Percentiles rank a stretch among this genome's conserved stretches.
phyloP scores from a whole-genome alignment of 2,797 vertebrate genomes.

The Emydoidea blandingii region DNA sequence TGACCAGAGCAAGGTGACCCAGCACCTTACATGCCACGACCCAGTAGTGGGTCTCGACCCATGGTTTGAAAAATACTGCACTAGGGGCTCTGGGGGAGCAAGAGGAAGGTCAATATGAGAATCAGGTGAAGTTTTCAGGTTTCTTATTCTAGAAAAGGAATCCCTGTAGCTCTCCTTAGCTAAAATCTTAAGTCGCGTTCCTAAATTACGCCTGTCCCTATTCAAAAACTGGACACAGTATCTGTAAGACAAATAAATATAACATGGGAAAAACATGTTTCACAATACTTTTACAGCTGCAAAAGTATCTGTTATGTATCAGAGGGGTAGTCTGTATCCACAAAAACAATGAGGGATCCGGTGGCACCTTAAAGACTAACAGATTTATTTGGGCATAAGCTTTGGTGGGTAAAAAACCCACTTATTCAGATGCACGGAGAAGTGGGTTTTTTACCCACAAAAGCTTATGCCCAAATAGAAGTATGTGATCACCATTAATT shows the following conservation, averaged over 20 bases:
- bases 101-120: background rate
- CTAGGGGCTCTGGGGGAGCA: background rate
- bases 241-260: background rate
- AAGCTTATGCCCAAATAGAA: too few relatives aligned
- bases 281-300: constrained; percentile 6
- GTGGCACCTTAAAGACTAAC: too few relatives aligned
- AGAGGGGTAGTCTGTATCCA: too few relatives aligned
- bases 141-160: background rate
- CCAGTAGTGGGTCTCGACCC: too few relatives aligned
- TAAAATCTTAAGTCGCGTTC: background rate
- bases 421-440: too few relatives aligned
- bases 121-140: background rate
- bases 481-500: background rate
- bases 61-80: too few relatives aligned
- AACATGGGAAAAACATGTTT: fast-evolving
- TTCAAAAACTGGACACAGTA: background rate
- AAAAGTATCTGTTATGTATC: background rate
- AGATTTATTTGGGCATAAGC: too few relatives aligned
- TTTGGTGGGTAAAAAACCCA: too few relatives aligned
- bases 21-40: too few relatives aligned
- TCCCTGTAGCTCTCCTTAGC: background rate
- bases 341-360: too few relatives aligned
- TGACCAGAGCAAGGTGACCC: too few relatives aligned
- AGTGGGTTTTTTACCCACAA: too few relatives aligned
- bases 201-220: fast-evolving